A percentile compares a stretch with the other conserved stretches of the same genome.
Evolutionary conservation across 2,113 vertebrate species (phyloP).

Genomic region (Macheiramphus alcinus): DNA sequence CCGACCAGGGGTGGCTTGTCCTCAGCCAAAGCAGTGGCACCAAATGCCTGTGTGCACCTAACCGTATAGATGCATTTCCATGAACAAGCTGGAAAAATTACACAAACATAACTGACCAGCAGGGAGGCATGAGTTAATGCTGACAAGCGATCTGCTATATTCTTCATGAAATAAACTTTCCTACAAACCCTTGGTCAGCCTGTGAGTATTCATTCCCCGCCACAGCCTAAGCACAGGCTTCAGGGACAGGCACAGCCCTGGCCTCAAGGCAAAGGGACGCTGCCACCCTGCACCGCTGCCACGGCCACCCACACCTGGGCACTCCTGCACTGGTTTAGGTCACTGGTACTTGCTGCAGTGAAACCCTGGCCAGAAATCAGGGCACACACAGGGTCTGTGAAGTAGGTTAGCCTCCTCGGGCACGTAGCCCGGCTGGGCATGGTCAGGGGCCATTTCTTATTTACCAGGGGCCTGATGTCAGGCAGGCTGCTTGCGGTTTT

Average conservation of each 20-base stretch:
- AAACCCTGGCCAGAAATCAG: neutral
- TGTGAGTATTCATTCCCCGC: neutral
- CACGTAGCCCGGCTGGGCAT: fast-evolving
- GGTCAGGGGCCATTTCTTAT: neutral
- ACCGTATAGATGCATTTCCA: neutral
- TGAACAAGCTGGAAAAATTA: neutral
- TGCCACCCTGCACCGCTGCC: neutral
- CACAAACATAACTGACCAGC: neutral
- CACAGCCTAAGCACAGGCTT: neutral
- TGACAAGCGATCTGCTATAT: neutral
- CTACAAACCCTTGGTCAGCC: neutral
- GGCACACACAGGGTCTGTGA: neutral
- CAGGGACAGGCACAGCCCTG: neutral
- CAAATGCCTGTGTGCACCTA: neutral
- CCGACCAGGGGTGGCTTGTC: neutral
- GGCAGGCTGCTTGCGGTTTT: neutral
- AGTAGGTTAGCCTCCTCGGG: neutral
- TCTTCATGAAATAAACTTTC: neutral
- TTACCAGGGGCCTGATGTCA: neutral
- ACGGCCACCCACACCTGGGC: fast-evolving
- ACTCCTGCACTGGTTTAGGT: neutral
- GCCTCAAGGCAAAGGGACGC: neutral
- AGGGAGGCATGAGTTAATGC: neutral
- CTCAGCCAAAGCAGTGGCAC: neutral
- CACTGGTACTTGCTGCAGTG: neutral